phyloP scores from a whole-genome alignment of 2,888 invertebrate genomes.

The Clanis bilineata region DNA sequence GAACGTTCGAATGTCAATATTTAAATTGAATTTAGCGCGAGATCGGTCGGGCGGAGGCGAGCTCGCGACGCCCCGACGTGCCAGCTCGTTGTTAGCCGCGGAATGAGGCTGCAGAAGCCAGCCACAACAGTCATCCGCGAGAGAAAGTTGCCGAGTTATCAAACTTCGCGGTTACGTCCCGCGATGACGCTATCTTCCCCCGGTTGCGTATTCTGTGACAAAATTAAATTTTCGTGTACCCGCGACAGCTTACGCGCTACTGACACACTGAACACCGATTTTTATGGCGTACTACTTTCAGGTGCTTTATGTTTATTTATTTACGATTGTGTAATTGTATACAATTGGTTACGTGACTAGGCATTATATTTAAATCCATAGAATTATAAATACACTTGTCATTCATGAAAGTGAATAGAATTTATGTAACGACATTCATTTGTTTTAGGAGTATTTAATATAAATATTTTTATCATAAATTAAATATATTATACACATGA shows the following conservation, averaged over 20 bases:
- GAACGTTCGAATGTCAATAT: conserved; percentile 42
- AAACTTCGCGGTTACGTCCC: conserved; percentile 77
- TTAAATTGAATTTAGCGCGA: conserved; percentile 39
- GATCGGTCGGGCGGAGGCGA: conserved; percentile 37
- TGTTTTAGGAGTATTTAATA: no score
- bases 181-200: conserved; percentile 74
- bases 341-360: background rate
- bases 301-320: conserved; percentile 43
- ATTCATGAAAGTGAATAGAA: background rate
- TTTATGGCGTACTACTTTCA: conserved; percentile 58
- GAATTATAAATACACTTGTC: background rate
- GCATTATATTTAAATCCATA: background rate
- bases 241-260: conserved; percentile 61
- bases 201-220: conserved; percentile 79
- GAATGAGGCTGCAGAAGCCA: conserved; percentile 61
- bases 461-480: background rate
- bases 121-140: conserved; percentile 46
- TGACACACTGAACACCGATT: conserved; percentile 69
- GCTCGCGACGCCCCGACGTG: conserved; percentile 67
- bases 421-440: background rate
- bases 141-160: conserved; percentile 79
- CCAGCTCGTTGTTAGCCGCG: conserved; percentile 58
- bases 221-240: conserved; percentile 69
- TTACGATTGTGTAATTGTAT: conserved; percentile 13
- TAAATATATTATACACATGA: no score